These are phyloP conservation scores for Montipora foliosa DNA, from an alignment of 64 coral and sea anemone genomes.

Conservation along the genomic window DNA sequence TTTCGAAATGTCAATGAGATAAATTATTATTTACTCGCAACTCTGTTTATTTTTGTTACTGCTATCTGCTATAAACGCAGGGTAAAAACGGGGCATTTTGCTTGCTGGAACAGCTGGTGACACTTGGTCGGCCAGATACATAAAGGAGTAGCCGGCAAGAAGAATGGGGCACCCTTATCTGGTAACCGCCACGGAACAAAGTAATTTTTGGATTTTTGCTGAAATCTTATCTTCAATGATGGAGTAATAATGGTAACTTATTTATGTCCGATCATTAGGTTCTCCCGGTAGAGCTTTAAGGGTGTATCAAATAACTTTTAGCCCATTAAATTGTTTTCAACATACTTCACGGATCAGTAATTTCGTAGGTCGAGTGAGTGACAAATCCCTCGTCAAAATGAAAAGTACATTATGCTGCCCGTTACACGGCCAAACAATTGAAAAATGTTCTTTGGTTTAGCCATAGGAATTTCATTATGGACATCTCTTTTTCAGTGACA, in stretches of 20 bases:
- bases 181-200: background rate
- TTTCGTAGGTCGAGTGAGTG: conserved; percentile 17
- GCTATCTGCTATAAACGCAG: too few relatives aligned
- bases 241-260: conserved; percentile 27
- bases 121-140: too few relatives aligned
- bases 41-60: too few relatives aligned
- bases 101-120: too few relatives aligned
- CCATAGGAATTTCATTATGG: background rate
- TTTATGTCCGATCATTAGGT: background rate
- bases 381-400: conserved; percentile 12
- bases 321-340: conserved; percentile 13
- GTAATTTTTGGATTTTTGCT: background rate
- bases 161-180: background rate
- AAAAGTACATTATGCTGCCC: conserved; percentile 16
- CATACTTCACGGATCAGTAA: conserved; percentile 33
- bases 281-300: conserved; percentile 5
- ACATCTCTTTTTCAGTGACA: background rate
- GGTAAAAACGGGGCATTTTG: too few relatives aligned
- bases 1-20: too few relatives aligned
- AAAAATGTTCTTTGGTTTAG: conserved; percentile 10
- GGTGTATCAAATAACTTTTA: conserved; percentile 49
- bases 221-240: conserved; percentile 11
- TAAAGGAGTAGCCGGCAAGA: background rate
- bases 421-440: background rate
- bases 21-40: too few relatives aligned